phyloP scores from a whole-genome alignment of 1,140 invertebrate species.

The Caenorhabditis tropicalis region DNA sequence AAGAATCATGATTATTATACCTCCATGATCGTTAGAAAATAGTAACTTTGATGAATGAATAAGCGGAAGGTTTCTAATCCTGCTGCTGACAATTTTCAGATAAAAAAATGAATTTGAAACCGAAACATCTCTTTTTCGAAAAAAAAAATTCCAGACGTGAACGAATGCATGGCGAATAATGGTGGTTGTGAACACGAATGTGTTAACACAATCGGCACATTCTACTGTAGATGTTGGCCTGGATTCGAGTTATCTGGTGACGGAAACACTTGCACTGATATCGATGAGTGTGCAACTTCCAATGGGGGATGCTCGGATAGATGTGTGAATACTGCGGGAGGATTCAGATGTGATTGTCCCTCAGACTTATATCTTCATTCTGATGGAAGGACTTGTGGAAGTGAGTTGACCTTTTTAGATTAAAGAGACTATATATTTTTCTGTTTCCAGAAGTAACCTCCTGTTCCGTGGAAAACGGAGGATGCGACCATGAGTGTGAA shows the following conservation, averaged over 20 bases:
- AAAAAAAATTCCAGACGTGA: slow-evolving; percentile 65
- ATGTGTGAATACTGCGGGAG: slow-evolving; percentile 80
- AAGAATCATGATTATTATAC: no score
- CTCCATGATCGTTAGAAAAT: no score
- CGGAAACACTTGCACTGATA: slow-evolving; percentile 73
- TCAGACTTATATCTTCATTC: slow-evolving; percentile 62
- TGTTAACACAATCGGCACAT: slow-evolving; percentile 74
- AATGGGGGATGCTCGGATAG: slow-evolving; percentile 77
- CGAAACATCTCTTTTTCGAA: no score
- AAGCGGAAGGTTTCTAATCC: no score
- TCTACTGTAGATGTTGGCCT: slow-evolving; percentile 76
- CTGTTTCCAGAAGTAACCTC: slow-evolving; percentile 57
- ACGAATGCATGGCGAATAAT: slow-evolving; percentile 72
- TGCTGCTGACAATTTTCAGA: no score
- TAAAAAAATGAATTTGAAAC: no score
- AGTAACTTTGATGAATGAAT: no score
- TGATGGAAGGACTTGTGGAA: slow-evolving; percentile 69
- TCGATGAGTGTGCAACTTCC: slow-evolving; percentile 79
- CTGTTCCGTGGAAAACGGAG: slow-evolving; percentile 64
- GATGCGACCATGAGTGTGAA: slow-evolving; percentile 65
- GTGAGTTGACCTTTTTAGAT: slow-evolving; percentile 68
- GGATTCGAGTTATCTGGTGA: slow-evolving; percentile 73
- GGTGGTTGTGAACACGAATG: slow-evolving; percentile 73
- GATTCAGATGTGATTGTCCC: slow-evolving; percentile 81
- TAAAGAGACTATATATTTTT: no score